Base-by-base conservation (phyloP, 2,797 vertebrate genomes). In the Hybognathus amarus region DNA sequence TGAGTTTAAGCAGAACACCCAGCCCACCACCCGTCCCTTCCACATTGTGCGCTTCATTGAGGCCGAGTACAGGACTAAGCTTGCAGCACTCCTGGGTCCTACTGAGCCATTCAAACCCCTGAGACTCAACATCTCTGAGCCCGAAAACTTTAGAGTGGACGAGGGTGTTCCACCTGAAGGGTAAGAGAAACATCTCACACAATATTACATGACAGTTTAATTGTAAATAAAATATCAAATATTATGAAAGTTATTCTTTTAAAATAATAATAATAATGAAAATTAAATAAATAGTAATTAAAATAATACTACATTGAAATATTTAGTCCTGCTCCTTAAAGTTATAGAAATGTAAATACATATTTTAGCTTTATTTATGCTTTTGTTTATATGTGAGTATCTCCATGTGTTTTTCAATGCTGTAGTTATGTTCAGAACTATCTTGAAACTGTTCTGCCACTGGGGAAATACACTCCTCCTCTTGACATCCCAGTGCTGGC, bases 41-140 rank as follows among this genome's bases (percentile, higher is more conserved):
- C 89, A 92, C 90, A 96, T 98, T 11, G 90, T 96, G 42, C 95
- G 97, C 76, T 94, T 89, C 20, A 2, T 99, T 4, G 93, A 96
- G 10, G 95, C 93, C 0, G 1, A 91, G 0, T 93, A 89, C 0
- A 89, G 91, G 73, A 95, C 93, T 68, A 82, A 89, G 6, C 87
- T 98, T 87, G 96, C 92, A 68, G 86, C 10, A 95, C 96, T 36
- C 85, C 82, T 0, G 88, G 93, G 0, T 95, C 95, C 17, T 97
- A 94, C 89, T 91, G 69, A 64, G 47, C 82, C 82, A 70, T 83
- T 22, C 45, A 83, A 71, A 85, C 94, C 93, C 0, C 90, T 85
- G 36, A 87, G 86, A 67, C 85, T 91, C 76, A 83, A 83, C 8
- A 91, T 88, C 4, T 81, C 66, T 6, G 82, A n/a, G 67, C 0